These are phyloP conservation scores for Petrocephalus microphthalmus DNA, from an alignment of 2,113 vertebrate genomes.

Conservation along the genomic window DNA sequence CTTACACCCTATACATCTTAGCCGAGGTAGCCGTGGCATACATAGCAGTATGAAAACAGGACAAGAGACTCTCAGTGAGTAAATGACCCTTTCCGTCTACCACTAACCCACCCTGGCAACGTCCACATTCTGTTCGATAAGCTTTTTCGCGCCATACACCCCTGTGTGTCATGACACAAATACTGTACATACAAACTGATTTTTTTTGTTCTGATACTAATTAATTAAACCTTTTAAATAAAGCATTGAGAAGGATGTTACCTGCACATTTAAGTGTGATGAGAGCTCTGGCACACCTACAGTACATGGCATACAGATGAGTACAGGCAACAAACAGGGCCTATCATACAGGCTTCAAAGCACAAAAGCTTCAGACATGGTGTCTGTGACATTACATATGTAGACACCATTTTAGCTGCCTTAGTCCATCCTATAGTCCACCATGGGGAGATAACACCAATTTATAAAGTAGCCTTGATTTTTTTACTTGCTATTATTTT, in stretches of 20 bases:
- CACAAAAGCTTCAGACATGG: neutral
- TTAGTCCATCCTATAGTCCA: conserved; percentile 3
- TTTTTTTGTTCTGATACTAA: conserved; percentile 21
- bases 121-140: neutral
- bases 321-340: neutral
- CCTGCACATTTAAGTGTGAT: neutral
- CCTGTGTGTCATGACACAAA: conserved; percentile 26
- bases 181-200: conserved; percentile 41
- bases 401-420: conserved; percentile 20
- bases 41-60: neutral
- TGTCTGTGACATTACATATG: neutral
- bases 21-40: neutral
- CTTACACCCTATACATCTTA: neutral
- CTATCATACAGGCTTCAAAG: neutral
- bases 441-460: neutral
- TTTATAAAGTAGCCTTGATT: neutral
- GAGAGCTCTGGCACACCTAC: neutral
- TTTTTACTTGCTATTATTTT: neutral
- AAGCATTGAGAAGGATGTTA: neutral
- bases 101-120: neutral
- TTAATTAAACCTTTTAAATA: conserved; percentile 16
- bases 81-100: neutral
- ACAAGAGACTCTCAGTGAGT: neutral
- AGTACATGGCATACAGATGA: neutral
- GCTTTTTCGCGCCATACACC: conserved; percentile 22